phyloP scores from a whole-genome alignment of 2,797 vertebrate genomes.

The Ctenochaetus hawaiiensis region DNA sequence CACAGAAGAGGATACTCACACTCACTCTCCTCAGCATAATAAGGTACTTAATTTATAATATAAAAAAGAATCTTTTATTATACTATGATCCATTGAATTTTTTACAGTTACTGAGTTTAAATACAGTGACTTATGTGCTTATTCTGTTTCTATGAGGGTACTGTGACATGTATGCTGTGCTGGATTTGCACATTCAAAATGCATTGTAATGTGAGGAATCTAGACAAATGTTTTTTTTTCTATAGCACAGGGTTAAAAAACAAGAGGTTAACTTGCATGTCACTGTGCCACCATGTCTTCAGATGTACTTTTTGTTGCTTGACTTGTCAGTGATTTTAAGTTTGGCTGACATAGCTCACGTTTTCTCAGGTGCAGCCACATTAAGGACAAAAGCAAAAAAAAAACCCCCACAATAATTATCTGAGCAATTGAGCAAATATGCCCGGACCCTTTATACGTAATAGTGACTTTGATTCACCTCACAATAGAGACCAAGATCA shows the following conservation, averaged over 20 bases:
- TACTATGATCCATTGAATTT: background rate
- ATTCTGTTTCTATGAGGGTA: background rate
- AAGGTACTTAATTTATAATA: background rate
- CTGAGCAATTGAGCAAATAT: background rate
- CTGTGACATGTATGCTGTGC: background rate
- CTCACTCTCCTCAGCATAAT: background rate
- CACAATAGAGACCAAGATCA: slow-evolving; percentile 21
- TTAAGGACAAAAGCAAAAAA: background rate
- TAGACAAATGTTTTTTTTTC: background rate
- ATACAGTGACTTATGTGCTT: background rate
- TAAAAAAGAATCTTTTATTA: background rate
- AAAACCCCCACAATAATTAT: background rate
- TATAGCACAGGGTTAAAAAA: background rate
- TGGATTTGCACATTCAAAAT: background rate
- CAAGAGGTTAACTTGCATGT: slow-evolving; percentile 2
- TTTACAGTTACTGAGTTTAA: background rate
- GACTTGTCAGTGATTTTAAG: background rate
- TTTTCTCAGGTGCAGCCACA: slow-evolving; percentile 1
- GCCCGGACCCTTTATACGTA: background rate
- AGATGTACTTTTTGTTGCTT: background rate
- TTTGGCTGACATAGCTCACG: background rate
- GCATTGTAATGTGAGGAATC: background rate
- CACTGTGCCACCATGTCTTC: background rate
- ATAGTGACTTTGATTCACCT: slow-evolving; percentile 2
- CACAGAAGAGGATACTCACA: background rate